Base-by-base conservation (phyloP, 2,888 invertebrate genomes). In the Geotrupes spiniger region DNA sequence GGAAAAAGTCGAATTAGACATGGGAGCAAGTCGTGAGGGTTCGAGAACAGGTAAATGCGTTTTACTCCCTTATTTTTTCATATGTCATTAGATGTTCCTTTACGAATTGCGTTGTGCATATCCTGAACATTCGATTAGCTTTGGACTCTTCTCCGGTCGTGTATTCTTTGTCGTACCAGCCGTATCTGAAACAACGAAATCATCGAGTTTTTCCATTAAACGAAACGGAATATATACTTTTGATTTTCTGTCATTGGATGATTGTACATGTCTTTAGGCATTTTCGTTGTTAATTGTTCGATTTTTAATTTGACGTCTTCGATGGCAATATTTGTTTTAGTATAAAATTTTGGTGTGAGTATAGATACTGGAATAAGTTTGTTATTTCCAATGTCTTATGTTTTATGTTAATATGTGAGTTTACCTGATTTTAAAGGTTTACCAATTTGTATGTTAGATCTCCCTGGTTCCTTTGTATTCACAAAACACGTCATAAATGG, bases 11-110 rank as follows among this genome's bases (percentile, higher is more conserved):
- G 89, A 92, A 40, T 76, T 81, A 25, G 89, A 94, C 71, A 75
- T 93, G 46, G 94, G 94, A 9, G 82, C 91, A 37, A 89, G 86
- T 54, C 79, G 90, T 56, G 92, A 95, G 73, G 92, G 82, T 50
- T 94, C 93, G 5, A 83, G 90, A 71, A 97, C 96, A 69, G 91
- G 91, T 91, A 68, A 68, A 21, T n/a, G 63, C 53, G 33, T 45
- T 42, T 45, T 46, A 40, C 38, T 49, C 54, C 50, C 69, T 60
- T 43, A 70, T 69, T 63, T 66, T 68, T 29, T 58, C 67, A 52
- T 65, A 65, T 51, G 68, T 68, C 69, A 65, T 64, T 15, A 71
- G 51, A 51, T 71, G 69, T 57, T 73, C 70, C 42, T 59, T 61
- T 6, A 71, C 59, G 29, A 71, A 57, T 44, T 63, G 61, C 46